A percentile compares a stretch with the other conserved stretches of the same genome.
Conservation (phyloP, 2,888 invertebrate species). For the Galerucella calmariensis region DNA sequence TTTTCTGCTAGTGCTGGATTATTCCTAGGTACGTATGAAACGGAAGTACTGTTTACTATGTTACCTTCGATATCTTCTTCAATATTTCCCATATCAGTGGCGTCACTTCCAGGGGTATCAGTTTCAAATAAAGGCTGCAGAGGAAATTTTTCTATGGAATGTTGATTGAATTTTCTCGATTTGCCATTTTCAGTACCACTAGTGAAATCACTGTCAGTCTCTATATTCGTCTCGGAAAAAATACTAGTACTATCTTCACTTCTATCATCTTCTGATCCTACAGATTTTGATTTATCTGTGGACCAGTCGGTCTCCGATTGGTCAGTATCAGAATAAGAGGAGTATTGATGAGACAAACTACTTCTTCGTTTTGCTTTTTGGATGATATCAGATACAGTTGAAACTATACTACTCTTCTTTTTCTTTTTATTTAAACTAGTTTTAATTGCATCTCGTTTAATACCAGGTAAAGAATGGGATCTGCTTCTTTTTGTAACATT, state of each 20-base stretch:
- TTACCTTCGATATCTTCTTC: constrained; percentile 73
- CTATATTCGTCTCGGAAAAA: constrained; percentile 75
- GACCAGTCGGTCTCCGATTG: constrained; percentile 79
- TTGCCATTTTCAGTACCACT: constrained; percentile 67
- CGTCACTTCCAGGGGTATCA: constrained; percentile 62
- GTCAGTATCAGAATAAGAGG: constrained; percentile 79
- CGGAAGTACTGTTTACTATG: constrained; percentile 72
- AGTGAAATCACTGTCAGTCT: constrained; percentile 72
- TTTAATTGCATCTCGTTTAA: constrained; percentile 66
- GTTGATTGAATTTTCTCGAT: constrained; percentile 45
- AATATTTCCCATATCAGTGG: constrained; percentile 70
- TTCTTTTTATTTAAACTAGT: constrained; percentile 67
- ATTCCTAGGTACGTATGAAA: constrained; percentile 79
- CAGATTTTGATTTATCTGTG: constrained; percentile 74
- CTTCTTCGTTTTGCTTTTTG: constrained; percentile 84
- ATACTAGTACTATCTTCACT: constrained; percentile 67
- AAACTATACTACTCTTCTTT: constrained; percentile 83
- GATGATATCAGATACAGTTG: constrained; percentile 85
- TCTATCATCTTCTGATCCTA: constrained; percentile 79
- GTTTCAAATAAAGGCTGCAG: constrained; percentile 50
- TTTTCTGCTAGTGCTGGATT: constrained; percentile 70
- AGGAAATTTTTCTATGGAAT: constrained; percentile 36
- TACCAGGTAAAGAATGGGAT: constrained; percentile 84
- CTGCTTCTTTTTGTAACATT: constrained; percentile 82
- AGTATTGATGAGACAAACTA: constrained; percentile 65